phyloP scores from a whole-genome alignment of 2,113 vertebrate genomes.

The Xiphophorus maculatus region DNA sequence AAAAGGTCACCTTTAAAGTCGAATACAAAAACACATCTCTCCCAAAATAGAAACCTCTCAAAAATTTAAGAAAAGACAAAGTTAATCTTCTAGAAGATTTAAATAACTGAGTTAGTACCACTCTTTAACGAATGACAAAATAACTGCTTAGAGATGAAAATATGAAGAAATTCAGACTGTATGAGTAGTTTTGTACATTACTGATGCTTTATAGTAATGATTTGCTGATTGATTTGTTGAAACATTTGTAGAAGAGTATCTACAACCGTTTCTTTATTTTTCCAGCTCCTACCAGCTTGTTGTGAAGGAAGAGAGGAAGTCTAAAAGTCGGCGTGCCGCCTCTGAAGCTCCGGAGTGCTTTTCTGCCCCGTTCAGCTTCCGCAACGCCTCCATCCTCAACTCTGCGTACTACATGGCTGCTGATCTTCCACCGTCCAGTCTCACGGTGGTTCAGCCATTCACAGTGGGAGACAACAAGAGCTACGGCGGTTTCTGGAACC shows the following conservation, averaged over 20 bases:
- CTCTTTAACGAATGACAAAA: too few relatives aligned
- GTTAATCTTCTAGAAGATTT: too few relatives aligned
- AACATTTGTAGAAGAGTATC: background rate
- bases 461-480: slow-evolving; percentile 98
- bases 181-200: background rate
- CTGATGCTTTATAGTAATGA: background rate
- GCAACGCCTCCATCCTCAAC: slow-evolving; percentile 89
- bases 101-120: too few relatives aligned
- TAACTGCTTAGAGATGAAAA: background rate
- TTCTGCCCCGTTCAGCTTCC: slow-evolving; percentile 89
- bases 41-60: too few relatives aligned
- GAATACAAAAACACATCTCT: too few relatives aligned
- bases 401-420: slow-evolving; percentile 95
- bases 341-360: slow-evolving; percentile 90
- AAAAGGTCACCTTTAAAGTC: too few relatives aligned
- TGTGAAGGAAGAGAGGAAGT: slow-evolving; percentile 91
- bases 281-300: slow-evolving; percentile 93
- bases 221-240: background rate
- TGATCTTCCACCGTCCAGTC: slow-evolving; percentile 88
- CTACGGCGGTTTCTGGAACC: slow-evolving; percentile 97
- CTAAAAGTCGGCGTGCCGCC: slow-evolving; percentile 90
- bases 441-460: slow-evolving; percentile 90
- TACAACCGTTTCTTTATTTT: background rate
- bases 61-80: too few relatives aligned
- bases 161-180: background rate